Evolutionary conservation across 2,113 vertebrate genomes (phyloP).

Genomic region (Equus quagga): DNA sequence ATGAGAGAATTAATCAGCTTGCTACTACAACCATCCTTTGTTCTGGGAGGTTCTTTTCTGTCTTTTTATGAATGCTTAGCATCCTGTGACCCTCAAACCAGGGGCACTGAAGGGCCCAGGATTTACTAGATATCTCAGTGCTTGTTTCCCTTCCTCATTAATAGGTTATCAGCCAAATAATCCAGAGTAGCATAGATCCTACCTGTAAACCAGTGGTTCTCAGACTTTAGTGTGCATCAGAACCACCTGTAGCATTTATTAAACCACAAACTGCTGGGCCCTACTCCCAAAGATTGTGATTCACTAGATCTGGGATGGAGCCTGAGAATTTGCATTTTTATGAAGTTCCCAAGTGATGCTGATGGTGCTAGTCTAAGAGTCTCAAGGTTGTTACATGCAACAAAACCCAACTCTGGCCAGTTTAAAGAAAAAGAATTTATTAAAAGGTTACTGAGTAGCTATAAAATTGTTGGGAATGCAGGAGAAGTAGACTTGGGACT

Average conservation of each 20-base stretch:
- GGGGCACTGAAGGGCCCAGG: neutral
- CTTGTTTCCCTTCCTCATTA: neutral
- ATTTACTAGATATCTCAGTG: slow-evolving; percentile 17
- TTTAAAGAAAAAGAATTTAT: neutral
- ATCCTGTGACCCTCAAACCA: neutral
- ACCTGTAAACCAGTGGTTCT: neutral
- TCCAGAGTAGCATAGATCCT: neutral
- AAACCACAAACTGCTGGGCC: neutral
- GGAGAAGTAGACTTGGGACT: neutral
- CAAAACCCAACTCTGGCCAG: neutral
- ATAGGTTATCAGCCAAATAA: neutral
- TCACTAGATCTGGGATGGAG: neutral
- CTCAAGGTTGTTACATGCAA: neutral
- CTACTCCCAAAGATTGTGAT: neutral
- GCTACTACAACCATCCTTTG: neutral
- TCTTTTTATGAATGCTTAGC: slow-evolving; percentile 11
- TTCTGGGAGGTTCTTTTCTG: slow-evolving; percentile 35
- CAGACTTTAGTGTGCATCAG: neutral
- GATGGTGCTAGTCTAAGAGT: neutral
- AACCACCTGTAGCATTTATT: neutral
- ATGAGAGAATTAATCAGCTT: neutral
- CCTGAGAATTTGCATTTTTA: neutral
- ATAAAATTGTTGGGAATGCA: neutral
- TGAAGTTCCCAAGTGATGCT: neutral
- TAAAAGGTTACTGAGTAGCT: neutral